Conservation (phyloP, 2,113 vertebrate species). For the Chinchilla lanigera region DNA sequence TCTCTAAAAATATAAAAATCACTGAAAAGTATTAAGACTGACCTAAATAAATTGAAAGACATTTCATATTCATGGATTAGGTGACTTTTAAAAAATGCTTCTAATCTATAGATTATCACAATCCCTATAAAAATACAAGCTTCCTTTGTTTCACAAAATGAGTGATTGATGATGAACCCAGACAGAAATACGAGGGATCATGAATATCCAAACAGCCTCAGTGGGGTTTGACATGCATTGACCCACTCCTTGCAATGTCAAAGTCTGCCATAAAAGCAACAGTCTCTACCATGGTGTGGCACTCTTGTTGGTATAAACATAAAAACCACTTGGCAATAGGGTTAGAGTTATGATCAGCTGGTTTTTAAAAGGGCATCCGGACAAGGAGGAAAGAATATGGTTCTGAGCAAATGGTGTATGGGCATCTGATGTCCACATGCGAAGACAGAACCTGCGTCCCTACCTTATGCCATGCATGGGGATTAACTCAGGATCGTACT, state of each 20-base stretch:
- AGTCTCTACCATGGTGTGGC: background rate
- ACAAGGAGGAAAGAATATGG: background rate
- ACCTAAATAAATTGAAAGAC: background rate
- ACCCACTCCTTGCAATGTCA: background rate
- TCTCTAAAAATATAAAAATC: background rate
- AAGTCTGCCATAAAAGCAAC: background rate
- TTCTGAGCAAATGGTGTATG: background rate
- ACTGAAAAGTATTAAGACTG: background rate
- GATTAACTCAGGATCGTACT: background rate
- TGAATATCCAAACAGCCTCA: background rate
- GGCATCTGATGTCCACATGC: background rate
- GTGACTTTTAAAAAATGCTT: background rate
- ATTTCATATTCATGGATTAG: background rate
- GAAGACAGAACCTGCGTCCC: background rate
- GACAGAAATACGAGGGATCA: background rate
- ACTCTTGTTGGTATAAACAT: background rate
- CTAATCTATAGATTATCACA: background rate
- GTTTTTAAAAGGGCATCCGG: background rate
- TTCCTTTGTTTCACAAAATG: background rate
- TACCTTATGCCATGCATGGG: background rate
- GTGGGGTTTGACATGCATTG: background rate
- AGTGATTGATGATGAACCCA: background rate
- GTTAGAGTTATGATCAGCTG: background rate
- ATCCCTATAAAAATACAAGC: background rate
- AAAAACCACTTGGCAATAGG: background rate